A percentile compares a stretch with the other conserved stretches of the same genome.
These are phyloP conservation scores for Procambarus virginalis DNA, from an alignment of 1,140 invertebrate genomes.

Conservation along the genomic window DNA sequence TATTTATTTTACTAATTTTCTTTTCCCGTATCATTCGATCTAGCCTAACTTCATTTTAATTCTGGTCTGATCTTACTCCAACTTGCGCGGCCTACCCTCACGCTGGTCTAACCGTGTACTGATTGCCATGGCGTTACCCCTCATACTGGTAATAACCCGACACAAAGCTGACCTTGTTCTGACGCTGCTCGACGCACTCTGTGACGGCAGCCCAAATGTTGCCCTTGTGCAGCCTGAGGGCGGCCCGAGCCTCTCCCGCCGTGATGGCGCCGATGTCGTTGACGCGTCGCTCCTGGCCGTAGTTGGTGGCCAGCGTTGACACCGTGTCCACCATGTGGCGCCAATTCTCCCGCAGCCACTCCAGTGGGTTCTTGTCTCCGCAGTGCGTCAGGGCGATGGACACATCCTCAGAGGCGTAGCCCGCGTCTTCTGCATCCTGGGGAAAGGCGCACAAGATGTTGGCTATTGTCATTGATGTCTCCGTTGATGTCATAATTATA, in stretches of 20 bases:
- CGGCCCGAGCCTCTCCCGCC: constrained; percentile 83
- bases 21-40: no score
- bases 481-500: no score
- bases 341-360: constrained; percentile 85
- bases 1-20: no score
- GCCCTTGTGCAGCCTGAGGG: constrained; percentile 85
- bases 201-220: constrained; percentile 92
- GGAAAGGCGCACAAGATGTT: no score
- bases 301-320: constrained; percentile 86
- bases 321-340: constrained; percentile 89
- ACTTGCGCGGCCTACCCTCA: no score
- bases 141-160: no score
- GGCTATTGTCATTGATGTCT: no score
- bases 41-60: no score
- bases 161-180: constrained; percentile 81
- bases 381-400: constrained; percentile 87
- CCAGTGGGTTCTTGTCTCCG: constrained; percentile 83
- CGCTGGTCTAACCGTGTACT: no score
- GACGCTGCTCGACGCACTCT: constrained; percentile 87
- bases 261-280: constrained; percentile 79
- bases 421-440: constrained; percentile 87
- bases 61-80: no score
- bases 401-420: constrained; percentile 89
- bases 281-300: constrained; percentile 83
- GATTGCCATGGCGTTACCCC: no score